Conservation (phyloP, 2,113 vertebrate genomes). For the Sinocyclocheilus anophthalmus region DNA sequence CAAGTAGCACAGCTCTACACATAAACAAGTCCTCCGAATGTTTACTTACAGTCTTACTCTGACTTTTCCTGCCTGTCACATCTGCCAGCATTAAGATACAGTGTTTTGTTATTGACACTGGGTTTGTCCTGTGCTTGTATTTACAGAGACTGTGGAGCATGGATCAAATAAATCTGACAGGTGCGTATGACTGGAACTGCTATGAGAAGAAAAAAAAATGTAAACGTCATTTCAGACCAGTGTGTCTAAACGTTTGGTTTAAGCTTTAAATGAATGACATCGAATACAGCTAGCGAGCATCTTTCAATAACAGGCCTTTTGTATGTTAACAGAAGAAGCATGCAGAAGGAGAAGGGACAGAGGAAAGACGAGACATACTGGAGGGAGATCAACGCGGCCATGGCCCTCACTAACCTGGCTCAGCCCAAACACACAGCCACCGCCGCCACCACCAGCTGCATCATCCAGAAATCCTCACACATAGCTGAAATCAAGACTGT, state of each 20-base stretch:
- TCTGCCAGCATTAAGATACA: slow-evolving; percentile 61
- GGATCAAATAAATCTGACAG: slow-evolving; percentile 92
- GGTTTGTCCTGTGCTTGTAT: slow-evolving; percentile 68
- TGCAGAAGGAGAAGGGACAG: slow-evolving; percentile 81
- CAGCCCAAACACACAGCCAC: slow-evolving; percentile 87
- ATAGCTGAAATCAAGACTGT: slow-evolving; percentile 92
- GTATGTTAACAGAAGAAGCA: slow-evolving; percentile 69
- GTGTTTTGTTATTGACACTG: slow-evolving; percentile 73
- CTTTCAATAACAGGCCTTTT: slow-evolving; percentile 1
- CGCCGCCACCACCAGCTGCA: slow-evolving; percentile 94
- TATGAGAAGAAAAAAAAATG: too few relatives aligned
- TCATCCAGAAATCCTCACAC: slow-evolving; percentile 99
- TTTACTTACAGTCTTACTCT: not conserved
- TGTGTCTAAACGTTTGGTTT: not conserved
- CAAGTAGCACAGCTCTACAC: slow-evolving; percentile 14
- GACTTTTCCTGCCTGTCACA: not conserved
- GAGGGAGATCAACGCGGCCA: slow-evolving; percentile 98
- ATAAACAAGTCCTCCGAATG: slow-evolving; percentile 12
- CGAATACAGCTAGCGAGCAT: not conserved
- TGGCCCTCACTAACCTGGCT: slow-evolving; percentile 97
- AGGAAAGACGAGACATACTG: slow-evolving; percentile 96
- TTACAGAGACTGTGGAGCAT: slow-evolving; percentile 90
- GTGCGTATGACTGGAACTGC: slow-evolving; percentile 77
- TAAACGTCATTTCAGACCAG: too few relatives aligned
- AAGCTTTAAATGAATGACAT: not conserved